A percentile compares a stretch with the other conserved stretches of the same genome.
These are phyloP conservation scores for Pseudochaenichthys georgianus DNA, from an alignment of 2,797 vertebrate genomes.

Conservation along the genomic window DNA sequence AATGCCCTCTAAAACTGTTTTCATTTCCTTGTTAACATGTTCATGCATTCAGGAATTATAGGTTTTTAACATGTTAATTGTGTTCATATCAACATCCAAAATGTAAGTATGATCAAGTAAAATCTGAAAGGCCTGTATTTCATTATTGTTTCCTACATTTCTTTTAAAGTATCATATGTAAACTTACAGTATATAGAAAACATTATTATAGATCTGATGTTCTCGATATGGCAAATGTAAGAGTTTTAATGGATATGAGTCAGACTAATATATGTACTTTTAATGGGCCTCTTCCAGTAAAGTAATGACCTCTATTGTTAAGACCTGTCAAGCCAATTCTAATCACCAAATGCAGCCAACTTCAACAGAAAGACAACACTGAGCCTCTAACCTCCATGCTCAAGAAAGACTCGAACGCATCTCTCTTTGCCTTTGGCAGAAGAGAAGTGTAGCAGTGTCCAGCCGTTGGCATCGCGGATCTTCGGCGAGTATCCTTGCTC, in stretches of 20 bases:
- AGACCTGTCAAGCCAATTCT: not conserved
- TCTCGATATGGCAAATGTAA: not conserved
- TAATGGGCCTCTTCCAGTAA: slow-evolving; percentile 2
- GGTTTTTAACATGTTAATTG: too few species aligned
- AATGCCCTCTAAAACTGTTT: too few species aligned
- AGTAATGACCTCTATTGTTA: slow-evolving; percentile 61
- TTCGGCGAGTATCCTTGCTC: slow-evolving; percentile 98
- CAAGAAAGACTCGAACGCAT: slow-evolving; percentile 97
- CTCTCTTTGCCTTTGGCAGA: slow-evolving; percentile 97
- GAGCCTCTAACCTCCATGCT: slow-evolving; percentile 93
- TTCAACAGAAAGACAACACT: not conserved
- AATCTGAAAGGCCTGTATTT: too few species aligned
- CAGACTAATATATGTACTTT: not conserved
- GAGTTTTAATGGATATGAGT: not conserved
- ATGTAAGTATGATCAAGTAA: too few species aligned
- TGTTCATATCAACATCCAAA: too few species aligned
- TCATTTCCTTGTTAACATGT: too few species aligned
- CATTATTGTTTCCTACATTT: not conserved
- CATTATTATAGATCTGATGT: not conserved
- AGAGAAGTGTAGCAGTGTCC: slow-evolving; percentile 98
- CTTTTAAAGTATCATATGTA: not conserved
- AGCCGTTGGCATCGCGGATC: slow-evolving; percentile 96
- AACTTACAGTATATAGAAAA: not conserved
- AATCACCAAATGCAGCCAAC: not conserved
- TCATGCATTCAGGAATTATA: too few species aligned